Percentiles rank a stretch among this genome's conserved stretches.
These are phyloP conservation scores for Zoanthus gigantus DNA, from an alignment of 92 coral and sea anemone genomes.

Conservation along the genomic window DNA sequence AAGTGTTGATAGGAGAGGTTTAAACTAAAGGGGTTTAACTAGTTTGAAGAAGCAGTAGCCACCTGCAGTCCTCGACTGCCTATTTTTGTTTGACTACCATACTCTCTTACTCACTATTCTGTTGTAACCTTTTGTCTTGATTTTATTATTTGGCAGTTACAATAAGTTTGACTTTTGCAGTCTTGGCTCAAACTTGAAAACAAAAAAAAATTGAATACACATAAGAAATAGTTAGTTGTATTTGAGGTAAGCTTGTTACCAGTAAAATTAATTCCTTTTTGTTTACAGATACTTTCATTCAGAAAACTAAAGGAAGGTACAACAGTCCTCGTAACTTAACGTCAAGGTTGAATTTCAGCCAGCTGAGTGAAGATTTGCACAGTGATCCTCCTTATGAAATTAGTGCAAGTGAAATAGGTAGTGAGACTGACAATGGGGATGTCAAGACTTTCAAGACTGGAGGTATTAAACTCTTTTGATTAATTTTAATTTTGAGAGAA, in stretches of 20 bases:
- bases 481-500: not conserved
- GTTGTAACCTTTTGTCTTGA: not conserved
- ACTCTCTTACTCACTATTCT: not conserved
- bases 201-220: too few relatives aligned
- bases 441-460: constrained; percentile 90
- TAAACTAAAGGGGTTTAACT: too few relatives aligned
- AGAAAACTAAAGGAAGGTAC: constrained; percentile 95
- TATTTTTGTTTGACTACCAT: too few relatives aligned
- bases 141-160: not conserved
- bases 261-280: too few relatives aligned
- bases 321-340: constrained; percentile 91
- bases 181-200: too few relatives aligned
- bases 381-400: constrained; percentile 90
- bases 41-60: too few relatives aligned
- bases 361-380: constrained; percentile 91
- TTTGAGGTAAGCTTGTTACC: too few relatives aligned
- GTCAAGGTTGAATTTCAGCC: constrained; percentile 88
- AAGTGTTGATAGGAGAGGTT: too few relatives aligned
- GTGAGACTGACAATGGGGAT: constrained; percentile 69
- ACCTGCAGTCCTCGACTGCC: too few relatives aligned
- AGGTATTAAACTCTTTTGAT: constrained; percentile 58
- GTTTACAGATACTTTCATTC: constrained; percentile 85
- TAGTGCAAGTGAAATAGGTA: constrained; percentile 80
- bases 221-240: too few relatives aligned
- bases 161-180: not conserved